phyloP scores from a whole-genome alignment of 2,113 vertebrate species.

The Protobothrops mucrosquamatus region DNA sequence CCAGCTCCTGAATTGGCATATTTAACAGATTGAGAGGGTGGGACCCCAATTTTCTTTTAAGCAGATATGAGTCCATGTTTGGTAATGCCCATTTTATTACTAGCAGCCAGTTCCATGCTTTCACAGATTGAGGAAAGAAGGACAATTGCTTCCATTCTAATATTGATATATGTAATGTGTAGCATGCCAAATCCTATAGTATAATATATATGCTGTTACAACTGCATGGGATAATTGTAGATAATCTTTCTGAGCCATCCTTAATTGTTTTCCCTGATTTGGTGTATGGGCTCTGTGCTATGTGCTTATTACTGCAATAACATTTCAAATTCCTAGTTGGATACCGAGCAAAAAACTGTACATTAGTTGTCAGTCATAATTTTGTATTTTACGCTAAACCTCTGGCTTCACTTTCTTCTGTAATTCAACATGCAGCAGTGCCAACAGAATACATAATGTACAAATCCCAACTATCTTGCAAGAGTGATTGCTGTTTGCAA shows the following conservation, averaged over 20 bases:
- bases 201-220: slow-evolving; percentile 46
- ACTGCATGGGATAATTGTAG: slow-evolving; percentile 41
- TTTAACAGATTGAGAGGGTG: neutral
- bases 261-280: slow-evolving; percentile 56
- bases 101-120: slow-evolving; percentile 13
- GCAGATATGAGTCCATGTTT: neutral
- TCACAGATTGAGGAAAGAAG: slow-evolving; percentile 25
- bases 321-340: slow-evolving; percentile 42
- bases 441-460: slow-evolving; percentile 34
- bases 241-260: slow-evolving; percentile 40
- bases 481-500: neutral
- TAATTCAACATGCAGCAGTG: slow-evolving; percentile 34
- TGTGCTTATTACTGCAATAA: slow-evolving; percentile 47
- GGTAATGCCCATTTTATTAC: neutral
- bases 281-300: slow-evolving; percentile 45
- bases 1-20: neutral
- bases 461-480: slow-evolving; percentile 34
- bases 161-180: slow-evolving; percentile 46
- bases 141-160: slow-evolving; percentile 19
- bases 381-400: slow-evolving; percentile 32
- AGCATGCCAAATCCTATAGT: slow-evolving; percentile 48
- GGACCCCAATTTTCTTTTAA: neutral
- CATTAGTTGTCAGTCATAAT: slow-evolving; percentile 33
- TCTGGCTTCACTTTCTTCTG: slow-evolving; percentile 48
- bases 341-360: slow-evolving; percentile 45